Percentiles rank a stretch among this genome's conserved stretches.
phyloP scores from a whole-genome alignment of 2,888 invertebrate species.

The Bombyx huttoni region DNA sequence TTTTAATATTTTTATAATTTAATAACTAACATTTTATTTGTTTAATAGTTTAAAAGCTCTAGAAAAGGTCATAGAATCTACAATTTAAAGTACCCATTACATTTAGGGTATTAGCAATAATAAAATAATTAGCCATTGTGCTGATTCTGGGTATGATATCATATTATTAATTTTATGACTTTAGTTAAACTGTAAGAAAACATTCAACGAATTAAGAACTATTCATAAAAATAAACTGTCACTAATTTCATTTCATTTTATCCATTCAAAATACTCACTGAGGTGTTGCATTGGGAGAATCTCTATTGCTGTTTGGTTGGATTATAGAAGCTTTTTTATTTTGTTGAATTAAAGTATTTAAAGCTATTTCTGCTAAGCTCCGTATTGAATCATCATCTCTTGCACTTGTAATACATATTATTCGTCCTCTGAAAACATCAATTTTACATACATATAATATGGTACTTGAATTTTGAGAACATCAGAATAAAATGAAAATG shows the following conservation, averaged over 20 bases:
- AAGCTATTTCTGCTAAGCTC: slow-evolving; percentile 88
- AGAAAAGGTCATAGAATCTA: too few species aligned
- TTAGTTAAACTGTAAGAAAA: too few species aligned
- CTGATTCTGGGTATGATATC: too few species aligned
- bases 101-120: too few species aligned
- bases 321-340: slow-evolving; percentile 72
- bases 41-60: too few species aligned
- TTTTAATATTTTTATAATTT: too few species aligned
- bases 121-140: too few species aligned
- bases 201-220: slow-evolving; percentile 1
- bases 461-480: too few species aligned
- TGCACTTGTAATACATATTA: slow-evolving; percentile 92
- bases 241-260: not conserved
- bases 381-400: slow-evolving; percentile 90
- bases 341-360: slow-evolving; percentile 84
- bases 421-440: slow-evolving; percentile 76
- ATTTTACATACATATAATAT: not conserved
- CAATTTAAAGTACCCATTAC: too few species aligned
- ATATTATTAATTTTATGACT: too few species aligned
- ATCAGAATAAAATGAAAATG: too few species aligned
- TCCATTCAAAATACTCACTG: slow-evolving; percentile 25
- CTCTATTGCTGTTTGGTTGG: slow-evolving; percentile 27
- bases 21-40: too few species aligned
- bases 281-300: slow-evolving; percentile 19
- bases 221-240: not conserved